These are phyloP conservation scores for Physeter macrocephalus DNA, from an alignment of 2,113 vertebrate genomes.

Conservation along the genomic window DNA sequence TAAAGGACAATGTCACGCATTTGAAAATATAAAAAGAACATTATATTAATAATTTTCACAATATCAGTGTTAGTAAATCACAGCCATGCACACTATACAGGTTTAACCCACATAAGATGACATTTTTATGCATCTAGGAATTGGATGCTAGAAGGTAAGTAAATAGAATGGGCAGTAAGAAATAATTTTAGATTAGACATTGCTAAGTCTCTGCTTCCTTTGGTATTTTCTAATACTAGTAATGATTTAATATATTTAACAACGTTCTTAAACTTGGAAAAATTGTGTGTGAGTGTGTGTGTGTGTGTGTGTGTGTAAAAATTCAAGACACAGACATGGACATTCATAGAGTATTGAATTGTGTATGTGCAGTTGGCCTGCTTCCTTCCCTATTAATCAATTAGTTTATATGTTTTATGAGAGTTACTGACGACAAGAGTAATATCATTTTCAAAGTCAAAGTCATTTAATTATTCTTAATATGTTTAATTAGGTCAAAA, in stretches of 20 bases:
- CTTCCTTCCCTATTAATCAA: neutral
- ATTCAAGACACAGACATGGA: neutral
- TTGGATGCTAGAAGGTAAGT: neutral
- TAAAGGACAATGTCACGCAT: neutral
- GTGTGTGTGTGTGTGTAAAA: neutral
- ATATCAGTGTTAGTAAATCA: neutral
- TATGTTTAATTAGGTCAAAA: slow-evolving; percentile 59
- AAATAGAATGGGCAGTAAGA: neutral
- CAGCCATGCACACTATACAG: neutral
- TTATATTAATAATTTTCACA: neutral
- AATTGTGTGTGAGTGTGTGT: neutral
- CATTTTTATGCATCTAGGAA: neutral
- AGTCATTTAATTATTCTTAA: slow-evolving; percentile 62
- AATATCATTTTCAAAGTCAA: slow-evolving; percentile 50
- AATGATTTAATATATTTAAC: neutral
- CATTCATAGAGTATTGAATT: neutral
- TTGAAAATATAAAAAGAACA: neutral
- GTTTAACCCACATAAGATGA: neutral
- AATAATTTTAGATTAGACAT: neutral
- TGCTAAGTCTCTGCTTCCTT: neutral
- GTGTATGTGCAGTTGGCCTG: neutral
- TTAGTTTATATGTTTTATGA: slow-evolving; percentile 19
- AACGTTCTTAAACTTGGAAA: neutral
- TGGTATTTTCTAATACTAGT: neutral
- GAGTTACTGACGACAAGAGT: neutral